A percentile compares a stretch with the other conserved stretches of the same genome.
phyloP scores from a whole-genome alignment of 2,888 invertebrate genomes.

The Pterostichus niger region DNA sequence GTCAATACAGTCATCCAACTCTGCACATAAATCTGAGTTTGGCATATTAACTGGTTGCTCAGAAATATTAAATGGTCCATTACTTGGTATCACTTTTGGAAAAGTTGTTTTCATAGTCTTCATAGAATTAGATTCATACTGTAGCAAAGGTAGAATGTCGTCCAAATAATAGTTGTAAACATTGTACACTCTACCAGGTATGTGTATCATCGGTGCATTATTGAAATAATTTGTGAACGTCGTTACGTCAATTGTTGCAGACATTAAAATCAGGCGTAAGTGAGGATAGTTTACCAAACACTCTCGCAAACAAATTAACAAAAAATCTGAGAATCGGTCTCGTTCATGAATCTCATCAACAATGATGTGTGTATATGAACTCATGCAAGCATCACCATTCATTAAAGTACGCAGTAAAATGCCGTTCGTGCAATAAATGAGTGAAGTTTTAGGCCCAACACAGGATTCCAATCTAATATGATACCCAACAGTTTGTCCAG shows the following conservation, averaged over 20 bases:
- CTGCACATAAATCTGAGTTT: slow-evolving; percentile 76
- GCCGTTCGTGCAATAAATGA: slow-evolving; percentile 96
- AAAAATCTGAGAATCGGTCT: slow-evolving; percentile 95
- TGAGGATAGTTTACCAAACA: slow-evolving; percentile 84
- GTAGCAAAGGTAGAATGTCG: slow-evolving; percentile 84
- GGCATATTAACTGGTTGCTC: background rate
- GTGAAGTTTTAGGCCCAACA: slow-evolving; percentile 87
- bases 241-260: slow-evolving; percentile 93
- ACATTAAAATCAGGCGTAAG: slow-evolving; percentile 94
- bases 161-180: slow-evolving; percentile 90
- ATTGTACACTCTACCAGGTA: slow-evolving; percentile 87
- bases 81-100: background rate
- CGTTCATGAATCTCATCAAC: slow-evolving; percentile 98
- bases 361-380: slow-evolving; percentile 89
- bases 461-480: slow-evolving; percentile 95
- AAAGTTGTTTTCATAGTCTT: slow-evolving; percentile 14
- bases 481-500: slow-evolving; percentile 86
- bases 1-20: slow-evolving; percentile 85
- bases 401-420: slow-evolving; percentile 93
- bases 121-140: slow-evolving; percentile 80
- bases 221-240: slow-evolving; percentile 92
- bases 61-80: background rate
- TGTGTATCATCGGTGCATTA: slow-evolving; percentile 85
- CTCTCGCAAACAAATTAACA: slow-evolving; percentile 91
- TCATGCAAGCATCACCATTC: slow-evolving; percentile 85